Conservation (phyloP, 1,140 invertebrate species). For the Drosophila trapezifrons region DNA sequence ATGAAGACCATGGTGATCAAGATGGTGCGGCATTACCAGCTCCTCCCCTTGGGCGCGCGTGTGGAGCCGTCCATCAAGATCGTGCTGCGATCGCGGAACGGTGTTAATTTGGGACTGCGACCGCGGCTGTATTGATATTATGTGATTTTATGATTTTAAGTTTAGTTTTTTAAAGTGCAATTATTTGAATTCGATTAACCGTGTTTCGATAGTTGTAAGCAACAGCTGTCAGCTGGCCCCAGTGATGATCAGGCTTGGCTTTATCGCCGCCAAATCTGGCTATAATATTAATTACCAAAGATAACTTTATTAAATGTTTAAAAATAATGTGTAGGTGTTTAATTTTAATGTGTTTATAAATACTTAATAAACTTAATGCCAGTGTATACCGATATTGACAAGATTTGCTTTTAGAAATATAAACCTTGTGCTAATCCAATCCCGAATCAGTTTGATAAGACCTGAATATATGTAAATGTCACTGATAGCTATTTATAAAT, state of each 20-base stretch:
- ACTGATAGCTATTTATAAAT: conserved; percentile 4
- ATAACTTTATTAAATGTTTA: background rate
- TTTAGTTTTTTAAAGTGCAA: background rate
- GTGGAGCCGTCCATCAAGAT: conserved; percentile 69
- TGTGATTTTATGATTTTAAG: background rate
- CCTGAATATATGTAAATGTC: background rate
- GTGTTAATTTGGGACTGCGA: conserved; percentile 63
- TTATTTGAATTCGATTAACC: conserved; percentile 5
- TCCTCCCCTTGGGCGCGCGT: conserved; percentile 62
- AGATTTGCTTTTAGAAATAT: background rate
- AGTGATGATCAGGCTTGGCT: background rate
- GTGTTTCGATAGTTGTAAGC: background rate
- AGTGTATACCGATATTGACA: background rate
- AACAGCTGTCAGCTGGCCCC: background rate
- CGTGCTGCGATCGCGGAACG: conserved; percentile 63
- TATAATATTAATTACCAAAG: background rate
- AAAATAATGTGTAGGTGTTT: too few relatives aligned
- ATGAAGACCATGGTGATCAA: conserved; percentile 86
- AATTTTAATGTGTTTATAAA: background rate
- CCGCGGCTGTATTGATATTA: conserved; percentile 21
- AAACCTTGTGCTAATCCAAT: background rate
- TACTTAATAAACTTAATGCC: background rate
- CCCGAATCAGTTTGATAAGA: background rate
- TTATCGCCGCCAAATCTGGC: background rate
- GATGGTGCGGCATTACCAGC: conserved; percentile 78